Conservation (phyloP, 2,113 vertebrate genomes). For the Malurus cyaneus region DNA sequence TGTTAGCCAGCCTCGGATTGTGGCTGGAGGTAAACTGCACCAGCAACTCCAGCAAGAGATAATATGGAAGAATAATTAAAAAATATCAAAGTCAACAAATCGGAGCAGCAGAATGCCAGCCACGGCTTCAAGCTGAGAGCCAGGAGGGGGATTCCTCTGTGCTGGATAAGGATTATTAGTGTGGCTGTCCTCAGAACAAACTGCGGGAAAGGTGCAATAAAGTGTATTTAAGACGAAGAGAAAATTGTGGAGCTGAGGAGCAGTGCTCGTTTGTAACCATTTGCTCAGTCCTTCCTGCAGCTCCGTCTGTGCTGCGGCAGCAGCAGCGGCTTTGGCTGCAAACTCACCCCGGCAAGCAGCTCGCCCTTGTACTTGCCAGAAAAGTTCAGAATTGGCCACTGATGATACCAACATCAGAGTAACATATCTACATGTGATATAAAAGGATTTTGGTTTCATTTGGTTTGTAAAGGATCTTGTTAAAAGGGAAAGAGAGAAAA, state of each 20-base stretch:
- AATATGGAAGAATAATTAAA: not conserved
- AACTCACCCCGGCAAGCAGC: not conserved
- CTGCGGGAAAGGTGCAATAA: not conserved
- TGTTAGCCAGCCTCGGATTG: not conserved
- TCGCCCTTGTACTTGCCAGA: not conserved
- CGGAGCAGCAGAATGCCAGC: not conserved
- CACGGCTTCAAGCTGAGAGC: not conserved
- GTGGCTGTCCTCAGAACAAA: not conserved
- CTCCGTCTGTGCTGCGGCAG: not conserved
- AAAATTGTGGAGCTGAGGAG: not conserved
- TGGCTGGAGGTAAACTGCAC: not conserved
- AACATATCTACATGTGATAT: not conserved
- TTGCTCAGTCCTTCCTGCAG: not conserved
- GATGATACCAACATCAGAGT: rapidly evolving
- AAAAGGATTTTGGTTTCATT: not conserved
- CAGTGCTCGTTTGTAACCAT: not conserved
- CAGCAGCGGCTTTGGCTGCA: not conserved
- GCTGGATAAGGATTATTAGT: not conserved
- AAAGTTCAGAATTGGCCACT: not conserved
- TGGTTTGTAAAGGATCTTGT: not conserved
- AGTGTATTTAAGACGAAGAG: not conserved
- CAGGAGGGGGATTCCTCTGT: not conserved
- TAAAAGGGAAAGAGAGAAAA: not conserved
- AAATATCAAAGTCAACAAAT: conserved; percentile 17
- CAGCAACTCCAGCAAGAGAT: not conserved